Conservation (phyloP, 2,113 vertebrate genomes). For the Myotis brandtii region DNA sequence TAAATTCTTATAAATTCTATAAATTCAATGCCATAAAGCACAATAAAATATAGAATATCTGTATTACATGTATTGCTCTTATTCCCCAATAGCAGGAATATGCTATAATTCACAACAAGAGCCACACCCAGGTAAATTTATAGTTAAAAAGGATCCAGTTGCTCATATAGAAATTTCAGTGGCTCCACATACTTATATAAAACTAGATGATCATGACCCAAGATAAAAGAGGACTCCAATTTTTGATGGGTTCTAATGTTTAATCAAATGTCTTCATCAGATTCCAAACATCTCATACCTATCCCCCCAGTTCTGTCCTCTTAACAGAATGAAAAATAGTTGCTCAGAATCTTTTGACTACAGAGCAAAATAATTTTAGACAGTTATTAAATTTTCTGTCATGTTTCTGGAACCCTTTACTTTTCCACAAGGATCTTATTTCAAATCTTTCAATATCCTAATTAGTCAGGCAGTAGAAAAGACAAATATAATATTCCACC, state of each 20-base stretch:
- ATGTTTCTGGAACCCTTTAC: slow-evolving; percentile 22
- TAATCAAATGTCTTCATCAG: not conserved
- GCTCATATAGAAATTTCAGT: not conserved
- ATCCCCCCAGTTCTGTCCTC: not conserved
- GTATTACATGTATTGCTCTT: not conserved
- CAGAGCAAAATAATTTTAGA: slow-evolving; percentile 21
- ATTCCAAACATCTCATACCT: not conserved
- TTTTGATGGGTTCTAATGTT: slow-evolving; percentile 14
- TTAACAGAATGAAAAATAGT: not conserved
- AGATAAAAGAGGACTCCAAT: slow-evolving; percentile 38
- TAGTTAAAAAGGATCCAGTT: not conserved
- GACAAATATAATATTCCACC: not conserved
- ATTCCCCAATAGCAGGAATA: not conserved
- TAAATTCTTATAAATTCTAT: slow-evolving; percentile 15
- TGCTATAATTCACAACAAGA: not conserved
- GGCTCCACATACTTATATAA: not conserved
- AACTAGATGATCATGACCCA: not conserved
- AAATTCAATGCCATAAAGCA: not conserved
- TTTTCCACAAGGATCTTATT: slow-evolving; percentile 18
- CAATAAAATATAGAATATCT: slow-evolving; percentile 32
- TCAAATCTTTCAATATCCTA: slow-evolving; percentile 39
- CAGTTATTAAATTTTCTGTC: slow-evolving; percentile 35
- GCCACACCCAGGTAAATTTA: not conserved
- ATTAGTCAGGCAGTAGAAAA: not conserved
- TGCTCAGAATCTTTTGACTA: slow-evolving; percentile 24